Base-by-base conservation (phyloP, 2,888 invertebrate genomes). In the Lamellibrachia satsuma region DNA sequence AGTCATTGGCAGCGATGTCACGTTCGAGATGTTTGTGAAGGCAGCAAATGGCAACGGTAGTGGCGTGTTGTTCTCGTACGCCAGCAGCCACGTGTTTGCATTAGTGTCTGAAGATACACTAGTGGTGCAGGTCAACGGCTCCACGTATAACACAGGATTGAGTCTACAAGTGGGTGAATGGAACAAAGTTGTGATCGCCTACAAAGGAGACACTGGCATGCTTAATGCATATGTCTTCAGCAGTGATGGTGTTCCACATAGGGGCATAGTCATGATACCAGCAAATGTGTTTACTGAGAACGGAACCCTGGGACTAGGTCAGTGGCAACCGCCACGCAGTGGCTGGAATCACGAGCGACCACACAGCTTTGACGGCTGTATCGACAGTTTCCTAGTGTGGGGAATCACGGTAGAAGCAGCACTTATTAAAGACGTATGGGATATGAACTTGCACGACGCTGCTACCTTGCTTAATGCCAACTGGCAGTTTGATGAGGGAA, bases 371-470 rank as follows among this genome's bases (percentile, higher is more conserved):
- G 92, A 52, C 15, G 95, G 95, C 6, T 93, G 93, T 91, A 92
- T 95, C 11, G 95, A 95, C 90, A 95, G 95, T 91, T 94, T 95
- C 91, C 92, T 94, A 91, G 93, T 95, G 2, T 95, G 95, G 95
- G 93, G 94, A 52, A 91, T 92, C 4, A 39, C 93, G 3, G 39
- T 95, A 3, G 94, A 94, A n/a, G 94, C 94, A 27, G 95, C 94
- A 93, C 92, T 94, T n/a, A 93, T 95, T 6, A 91, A 92, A 22
- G 94, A 95, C 55, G 92, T 95, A 3, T 94, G 94, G 93, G 92
- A 94, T 52, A 95, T 95, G 94, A 93, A 94, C 90, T 94, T 95
- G 51, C 90, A 92, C 27, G 60, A 94, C 52, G 94, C 94, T 0
- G 92, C 93, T 52, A 93, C 93, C 52, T 92, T 93, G 1, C 92